Evolutionary conservation across 2,888 invertebrate species (phyloP).

Genomic region (Lutraria lutraria): DNA sequence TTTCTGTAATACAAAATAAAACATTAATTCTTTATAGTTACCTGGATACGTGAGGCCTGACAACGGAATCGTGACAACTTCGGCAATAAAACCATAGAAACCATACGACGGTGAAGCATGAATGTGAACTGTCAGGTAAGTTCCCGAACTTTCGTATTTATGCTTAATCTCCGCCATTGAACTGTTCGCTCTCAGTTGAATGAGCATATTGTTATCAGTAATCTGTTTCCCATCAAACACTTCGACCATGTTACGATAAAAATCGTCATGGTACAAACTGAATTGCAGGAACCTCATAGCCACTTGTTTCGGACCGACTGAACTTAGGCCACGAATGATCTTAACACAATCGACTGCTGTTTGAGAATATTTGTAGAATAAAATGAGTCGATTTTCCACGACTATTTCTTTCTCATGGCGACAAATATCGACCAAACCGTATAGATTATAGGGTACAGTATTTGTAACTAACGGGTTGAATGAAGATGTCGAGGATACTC

Average conservation of each 20-base stretch:
- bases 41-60: constrained; percentile 84
- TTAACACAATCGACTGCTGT: constrained; percentile 98
- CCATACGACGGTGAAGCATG: constrained; percentile 98
- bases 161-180: constrained; percentile 69
- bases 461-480: constrained; percentile 93
- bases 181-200: constrained; percentile 78
- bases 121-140: constrained; percentile 92
- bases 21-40: constrained; percentile 54
- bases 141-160: constrained; percentile 79
- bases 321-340: constrained; percentile 93
- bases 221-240: constrained; percentile 97
- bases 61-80: constrained; percentile 95
- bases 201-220: constrained; percentile 87
- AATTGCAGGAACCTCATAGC: constrained; percentile 90
- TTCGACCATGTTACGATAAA: constrained; percentile 92
- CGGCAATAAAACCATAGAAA: constrained; percentile 97
- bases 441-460: constrained; percentile 94
- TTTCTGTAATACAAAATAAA: no score
- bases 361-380: constrained; percentile 99
- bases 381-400: constrained; percentile 94
- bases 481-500: constrained; percentile 91
- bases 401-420: constrained; percentile 96
- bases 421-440: constrained; percentile 98
- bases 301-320: constrained; percentile 92
- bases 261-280: constrained; percentile 85